These are phyloP conservation scores for Argya squamiceps DNA, from an alignment of 2,797 vertebrate genomes.

Conservation along the genomic window DNA sequence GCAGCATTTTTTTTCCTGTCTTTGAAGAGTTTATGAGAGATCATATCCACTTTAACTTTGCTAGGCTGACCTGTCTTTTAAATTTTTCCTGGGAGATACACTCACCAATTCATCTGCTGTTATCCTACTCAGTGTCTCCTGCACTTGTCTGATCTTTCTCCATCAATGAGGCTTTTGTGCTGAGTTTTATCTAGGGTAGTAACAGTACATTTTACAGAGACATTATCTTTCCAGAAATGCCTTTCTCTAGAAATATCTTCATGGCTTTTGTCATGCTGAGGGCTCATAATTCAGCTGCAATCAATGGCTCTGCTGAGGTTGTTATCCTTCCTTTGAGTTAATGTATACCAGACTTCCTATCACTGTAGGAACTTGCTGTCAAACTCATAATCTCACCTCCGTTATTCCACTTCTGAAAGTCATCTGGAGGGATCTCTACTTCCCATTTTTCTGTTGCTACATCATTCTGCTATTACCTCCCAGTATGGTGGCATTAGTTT, in stretches of 20 bases:
- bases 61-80: background rate
- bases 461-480: background rate
- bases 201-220: background rate
- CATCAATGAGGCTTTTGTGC: background rate
- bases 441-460: background rate
- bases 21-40: background rate
- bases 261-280: background rate
- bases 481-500: background rate
- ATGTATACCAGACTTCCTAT: background rate
- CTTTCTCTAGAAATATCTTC: constrained; percentile 24
- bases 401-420: background rate
- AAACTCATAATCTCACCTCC: background rate
- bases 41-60: background rate
- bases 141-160: background rate
- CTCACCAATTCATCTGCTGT: background rate
- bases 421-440: background rate
- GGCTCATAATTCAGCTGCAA: constrained; percentile 28
- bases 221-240: constrained; percentile 32
- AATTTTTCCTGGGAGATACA: background rate
- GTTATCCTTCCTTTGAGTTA: background rate
- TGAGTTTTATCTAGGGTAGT: background rate
- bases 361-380: background rate
- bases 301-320: background rate
- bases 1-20: background rate
- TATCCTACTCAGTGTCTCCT: background rate